Evolutionary conservation across 1,140 invertebrate species (phyloP).

Genomic region (Wiebesia pumilae): DNA sequence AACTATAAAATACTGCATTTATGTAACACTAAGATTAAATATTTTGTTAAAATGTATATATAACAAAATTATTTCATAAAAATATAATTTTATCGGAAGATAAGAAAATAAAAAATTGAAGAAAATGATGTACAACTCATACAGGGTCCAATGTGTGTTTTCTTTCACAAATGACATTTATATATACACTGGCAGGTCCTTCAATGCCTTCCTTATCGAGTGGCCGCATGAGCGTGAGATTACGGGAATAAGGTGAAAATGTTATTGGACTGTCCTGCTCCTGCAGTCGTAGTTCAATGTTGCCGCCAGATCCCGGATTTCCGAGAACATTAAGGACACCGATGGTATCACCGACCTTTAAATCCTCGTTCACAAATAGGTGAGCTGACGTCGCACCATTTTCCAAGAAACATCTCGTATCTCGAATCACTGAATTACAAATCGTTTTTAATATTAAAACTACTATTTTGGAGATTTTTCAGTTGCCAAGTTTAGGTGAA

Average conservation of each 20-base stretch:
- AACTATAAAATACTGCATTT: too few relatives aligned
- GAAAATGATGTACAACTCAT: not conserved
- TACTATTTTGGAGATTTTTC: too few relatives aligned
- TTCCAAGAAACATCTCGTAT: constrained; percentile 91
- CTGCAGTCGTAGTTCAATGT: constrained; percentile 86
- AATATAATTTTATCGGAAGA: not conserved
- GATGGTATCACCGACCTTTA: constrained; percentile 85
- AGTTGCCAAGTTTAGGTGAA: too few relatives aligned
- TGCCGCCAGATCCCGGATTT: constrained; percentile 82
- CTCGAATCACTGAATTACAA: constrained; percentile 75
- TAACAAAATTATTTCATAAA: too few relatives aligned
- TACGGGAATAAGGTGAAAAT: constrained; percentile 85
- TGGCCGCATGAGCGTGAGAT: constrained; percentile 84
- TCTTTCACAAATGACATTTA: constrained; percentile 89
- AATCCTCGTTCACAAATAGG: constrained; percentile 91
- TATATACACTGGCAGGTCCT: constrained; percentile 88
- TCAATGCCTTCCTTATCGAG: constrained; percentile 90
- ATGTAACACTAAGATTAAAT: too few relatives aligned
- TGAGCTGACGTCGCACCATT: constrained; percentile 92
- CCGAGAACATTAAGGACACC: constrained; percentile 87
- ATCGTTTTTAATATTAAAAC: too few relatives aligned
- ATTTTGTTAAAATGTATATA: too few relatives aligned
- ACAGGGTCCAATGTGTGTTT: constrained; percentile 87
- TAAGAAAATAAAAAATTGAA: not conserved
- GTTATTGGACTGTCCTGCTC: constrained; percentile 86